A percentile compares a stretch with the other conserved stretches of the same genome.
Evolutionary conservation across 2,113 vertebrate species (phyloP).

Genomic region (Arvicanthis niloticus): DNA sequence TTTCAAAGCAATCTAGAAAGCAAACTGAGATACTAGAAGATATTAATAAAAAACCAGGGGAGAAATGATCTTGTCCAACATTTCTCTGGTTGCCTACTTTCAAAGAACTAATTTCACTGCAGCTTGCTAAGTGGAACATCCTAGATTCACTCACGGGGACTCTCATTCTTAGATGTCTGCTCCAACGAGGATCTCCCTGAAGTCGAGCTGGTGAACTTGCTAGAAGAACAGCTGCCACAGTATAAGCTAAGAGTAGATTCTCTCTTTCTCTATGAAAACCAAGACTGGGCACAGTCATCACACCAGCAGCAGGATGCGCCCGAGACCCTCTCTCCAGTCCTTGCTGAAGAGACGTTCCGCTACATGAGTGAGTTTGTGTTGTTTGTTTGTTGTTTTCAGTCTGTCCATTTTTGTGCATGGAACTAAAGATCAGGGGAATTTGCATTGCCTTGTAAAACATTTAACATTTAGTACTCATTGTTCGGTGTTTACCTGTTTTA

Average conservation of each 20-base stretch:
- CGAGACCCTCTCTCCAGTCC: constrained; percentile 88
- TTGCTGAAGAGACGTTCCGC: constrained; percentile 93
- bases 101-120: not conserved
- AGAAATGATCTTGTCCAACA: not conserved
- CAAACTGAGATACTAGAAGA: not conserved
- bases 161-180: constrained; percentile 88
- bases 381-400: not conserved
- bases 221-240: constrained; percentile 90
- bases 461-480: not conserved
- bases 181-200: constrained; percentile 87
- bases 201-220: constrained; percentile 88
- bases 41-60: constrained; percentile 35
- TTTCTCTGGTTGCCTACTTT: constrained; percentile 37
- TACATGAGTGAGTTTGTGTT: constrained; percentile 94
- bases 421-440: constrained; percentile 7
- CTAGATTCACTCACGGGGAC: constrained; percentile 30
- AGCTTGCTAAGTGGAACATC: not conserved
- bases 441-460: constrained; percentile 4
- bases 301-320: constrained; percentile 83
- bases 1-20: constrained; percentile 48
- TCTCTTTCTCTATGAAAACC: constrained; percentile 93
- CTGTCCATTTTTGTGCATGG: not conserved
- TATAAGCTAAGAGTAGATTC: constrained; percentile 91
- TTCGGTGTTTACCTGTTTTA: not conserved
- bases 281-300: constrained; percentile 91